Evolutionary conservation across 1,140 invertebrate species (phyloP).

Genomic region (Philotrypesis tridentata): DNA sequence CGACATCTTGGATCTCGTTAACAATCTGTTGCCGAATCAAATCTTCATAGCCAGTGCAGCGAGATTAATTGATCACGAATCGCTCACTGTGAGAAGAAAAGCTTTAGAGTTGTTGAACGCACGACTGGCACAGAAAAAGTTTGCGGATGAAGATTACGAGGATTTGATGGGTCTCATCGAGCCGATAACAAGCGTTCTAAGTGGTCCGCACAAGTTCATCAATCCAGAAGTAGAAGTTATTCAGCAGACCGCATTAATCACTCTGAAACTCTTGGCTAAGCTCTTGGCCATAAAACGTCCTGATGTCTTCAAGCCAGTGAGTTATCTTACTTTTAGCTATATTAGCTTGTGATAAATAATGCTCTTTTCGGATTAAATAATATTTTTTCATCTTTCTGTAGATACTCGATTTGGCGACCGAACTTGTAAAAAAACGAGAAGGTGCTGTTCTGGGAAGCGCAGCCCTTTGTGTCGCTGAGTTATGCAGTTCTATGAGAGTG

Average conservation of each 20-base stretch:
- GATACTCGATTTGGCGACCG: slow-evolving; percentile 78
- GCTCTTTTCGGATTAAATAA: not conserved
- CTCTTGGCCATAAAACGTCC: slow-evolving; percentile 79
- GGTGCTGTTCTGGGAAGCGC: slow-evolving; percentile 81
- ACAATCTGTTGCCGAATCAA: slow-evolving; percentile 83
- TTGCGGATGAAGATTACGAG: slow-evolving; percentile 71
- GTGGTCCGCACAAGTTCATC: slow-evolving; percentile 63
- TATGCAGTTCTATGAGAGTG: slow-evolving; percentile 82
- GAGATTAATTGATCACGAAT: slow-evolving; percentile 80
- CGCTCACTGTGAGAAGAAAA: slow-evolving; percentile 83
- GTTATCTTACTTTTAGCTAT: slow-evolving; percentile 43
- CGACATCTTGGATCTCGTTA: slow-evolving; percentile 84
- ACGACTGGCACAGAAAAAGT: slow-evolving; percentile 82
- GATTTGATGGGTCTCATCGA: slow-evolving; percentile 77
- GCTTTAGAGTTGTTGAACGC: slow-evolving; percentile 88
- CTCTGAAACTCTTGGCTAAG: slow-evolving; percentile 86
- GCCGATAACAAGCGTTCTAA: slow-evolving; percentile 77
- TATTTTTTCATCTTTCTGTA: slow-evolving; percentile 49
- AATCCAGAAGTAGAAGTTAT: slow-evolving; percentile 76
- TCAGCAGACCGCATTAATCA: slow-evolving; percentile 87
- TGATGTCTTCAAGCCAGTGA: slow-evolving; percentile 77
- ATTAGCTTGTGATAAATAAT: slow-evolving; percentile 5
- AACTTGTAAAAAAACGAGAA: slow-evolving; percentile 74
- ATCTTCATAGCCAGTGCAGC: slow-evolving; percentile 86
- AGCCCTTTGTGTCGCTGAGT: slow-evolving; percentile 87